Base-by-base conservation (phyloP, 2,113 vertebrate species). In the Psittacula cyanocephala region DNA sequence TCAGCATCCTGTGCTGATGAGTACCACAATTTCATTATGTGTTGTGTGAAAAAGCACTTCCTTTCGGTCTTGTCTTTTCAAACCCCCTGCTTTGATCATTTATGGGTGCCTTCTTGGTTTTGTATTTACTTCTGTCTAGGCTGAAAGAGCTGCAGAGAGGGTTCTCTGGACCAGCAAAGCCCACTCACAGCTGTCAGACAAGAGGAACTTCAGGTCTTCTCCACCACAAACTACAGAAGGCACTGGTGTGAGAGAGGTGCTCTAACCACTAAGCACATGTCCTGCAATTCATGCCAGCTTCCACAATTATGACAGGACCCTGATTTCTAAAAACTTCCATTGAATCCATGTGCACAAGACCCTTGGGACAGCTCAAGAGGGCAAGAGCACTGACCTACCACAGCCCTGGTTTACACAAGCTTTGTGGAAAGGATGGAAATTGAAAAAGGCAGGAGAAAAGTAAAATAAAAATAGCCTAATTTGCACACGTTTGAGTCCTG, bases 41-140 rank as follows among this genome's bases (percentile, higher is more conserved):
- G 43, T 72, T 68, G 17, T 31, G 43, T 92, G 86, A 97, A 83
- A 89, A 94, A 94, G 80, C 17, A 86, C 76, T 95, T 91, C 86
- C 82, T 76, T 85, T 75, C 10, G 23, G 12, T 85, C 85, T 72
- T 53, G 4, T 60, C 41, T 75, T 50, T 77, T 41, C 39, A 6
- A 83, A 70, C 28, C 46, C 71, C 50, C 60, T 55, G 20, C 55
- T 86, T 81, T 49, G 53, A 37, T 24, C 8, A 15, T 46, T 88
- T 62, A 72, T 74, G 25, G 5, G 11, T n/a, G 31, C 59, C n/a
- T 37, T 65, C 67, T 76, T 0, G 0, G 10, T 14, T 84, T 78
- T 64, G 12, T 6, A 31, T 59, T 86, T 52, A 2, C 64, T 81
- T 77, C 20, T 57, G 65, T 78, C 24, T 11, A 75, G 55, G 27